Percentiles rank a stretch among this genome's conserved stretches.
Conservation (phyloP, 2,113 vertebrate genomes). For the Anser brachyrhynchus region DNA sequence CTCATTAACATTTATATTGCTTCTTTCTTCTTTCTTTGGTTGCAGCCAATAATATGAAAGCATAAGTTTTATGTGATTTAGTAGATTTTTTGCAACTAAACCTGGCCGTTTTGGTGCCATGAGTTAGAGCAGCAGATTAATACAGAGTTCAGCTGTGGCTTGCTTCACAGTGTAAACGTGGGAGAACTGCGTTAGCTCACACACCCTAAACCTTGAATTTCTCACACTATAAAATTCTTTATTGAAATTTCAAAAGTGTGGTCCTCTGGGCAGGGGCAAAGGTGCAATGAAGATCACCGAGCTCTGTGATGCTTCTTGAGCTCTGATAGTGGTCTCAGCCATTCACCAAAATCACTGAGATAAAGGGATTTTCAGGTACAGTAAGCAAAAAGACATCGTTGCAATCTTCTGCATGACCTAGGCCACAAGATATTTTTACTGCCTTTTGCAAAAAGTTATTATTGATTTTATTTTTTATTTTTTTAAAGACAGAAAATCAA, state of each 20-base stretch:
- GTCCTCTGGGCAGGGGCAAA: background rate
- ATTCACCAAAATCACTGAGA: background rate
- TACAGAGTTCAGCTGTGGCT: background rate
- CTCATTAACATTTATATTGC: slow-evolving; percentile 84
- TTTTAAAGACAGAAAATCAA: background rate
- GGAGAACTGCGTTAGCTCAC: background rate
- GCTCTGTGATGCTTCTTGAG: background rate
- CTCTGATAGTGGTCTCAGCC: background rate
- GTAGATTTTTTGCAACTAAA: slow-evolving; percentile 39
- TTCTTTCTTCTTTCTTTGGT: slow-evolving; percentile 67
- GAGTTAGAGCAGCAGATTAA: background rate
- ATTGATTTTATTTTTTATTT: background rate
- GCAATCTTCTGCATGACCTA: background rate
- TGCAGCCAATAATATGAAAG: slow-evolving; percentile 20
- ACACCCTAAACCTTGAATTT: background rate
- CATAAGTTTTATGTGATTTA: background rate
- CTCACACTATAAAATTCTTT: background rate
- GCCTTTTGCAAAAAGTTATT: background rate
- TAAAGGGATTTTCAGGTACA: background rate
- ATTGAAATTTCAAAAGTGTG: background rate
- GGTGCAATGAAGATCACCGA: background rate
- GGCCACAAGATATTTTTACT: background rate
- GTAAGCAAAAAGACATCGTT: background rate
- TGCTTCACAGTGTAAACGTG: background rate
- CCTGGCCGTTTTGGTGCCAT: background rate